A percentile compares a stretch with the other conserved stretches of the same genome.
phyloP scores from a whole-genome alignment of 1,140 invertebrate species.

The Micrasema minimum region DNA sequence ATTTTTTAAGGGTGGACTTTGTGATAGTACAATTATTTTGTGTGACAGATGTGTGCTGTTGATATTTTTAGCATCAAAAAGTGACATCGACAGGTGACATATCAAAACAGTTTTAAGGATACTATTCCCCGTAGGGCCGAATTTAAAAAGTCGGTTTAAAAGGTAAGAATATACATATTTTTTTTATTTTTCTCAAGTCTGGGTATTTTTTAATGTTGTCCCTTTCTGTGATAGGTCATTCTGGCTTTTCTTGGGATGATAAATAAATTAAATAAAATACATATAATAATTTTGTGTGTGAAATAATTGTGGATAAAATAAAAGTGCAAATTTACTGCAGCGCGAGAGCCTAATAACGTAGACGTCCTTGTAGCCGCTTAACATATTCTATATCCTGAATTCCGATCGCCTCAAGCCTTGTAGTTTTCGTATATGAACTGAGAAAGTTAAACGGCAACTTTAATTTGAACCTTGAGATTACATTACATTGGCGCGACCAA shows the following conservation, averaged over 20 bases:
- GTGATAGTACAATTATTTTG: constrained; percentile 5
- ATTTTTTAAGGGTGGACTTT: not conserved
- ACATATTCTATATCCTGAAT: constrained; percentile 31
- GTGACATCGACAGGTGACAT: constrained; percentile 18
- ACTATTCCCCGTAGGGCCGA: too few species aligned
- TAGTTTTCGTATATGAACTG: constrained; percentile 1
- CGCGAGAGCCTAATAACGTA: too few species aligned
- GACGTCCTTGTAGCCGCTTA: constrained; percentile 25
- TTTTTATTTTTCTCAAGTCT: too few species aligned
- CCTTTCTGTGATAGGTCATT: too few species aligned
- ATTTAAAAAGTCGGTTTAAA: too few species aligned
- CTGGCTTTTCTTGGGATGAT: too few species aligned
- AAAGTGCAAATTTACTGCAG: too few species aligned
- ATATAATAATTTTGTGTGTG: too few species aligned
- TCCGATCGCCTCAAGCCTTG: constrained; percentile 25
- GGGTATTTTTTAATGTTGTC: too few species aligned
- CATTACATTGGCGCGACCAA: constrained; percentile 21
- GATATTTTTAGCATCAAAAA: constrained; percentile 5
- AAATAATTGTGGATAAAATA: too few species aligned
- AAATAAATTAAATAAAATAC: too few species aligned
- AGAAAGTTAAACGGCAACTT: constrained; percentile 27
- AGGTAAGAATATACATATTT: too few species aligned
- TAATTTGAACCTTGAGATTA: constrained; percentile 20
- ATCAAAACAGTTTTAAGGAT: constrained; percentile 19
- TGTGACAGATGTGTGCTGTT: constrained; percentile 18